A percentile compares a stretch with the other conserved stretches of the same genome.
These are phyloP conservation scores for Emydocephalus ijimae DNA, from an alignment of 2,113 vertebrate species.

Conservation along the genomic window DNA sequence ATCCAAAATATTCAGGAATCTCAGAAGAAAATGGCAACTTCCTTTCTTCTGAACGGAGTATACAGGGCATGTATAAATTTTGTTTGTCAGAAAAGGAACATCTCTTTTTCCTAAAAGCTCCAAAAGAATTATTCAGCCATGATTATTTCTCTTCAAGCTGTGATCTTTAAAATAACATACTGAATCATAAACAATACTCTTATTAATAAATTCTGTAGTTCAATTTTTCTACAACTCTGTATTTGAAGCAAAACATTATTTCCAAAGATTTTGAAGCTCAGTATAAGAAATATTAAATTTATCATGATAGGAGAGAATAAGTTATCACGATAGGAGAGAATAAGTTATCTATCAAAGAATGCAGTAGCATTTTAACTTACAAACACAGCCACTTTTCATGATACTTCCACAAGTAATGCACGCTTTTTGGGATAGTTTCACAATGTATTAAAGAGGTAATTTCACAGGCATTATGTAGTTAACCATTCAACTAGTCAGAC, in stretches of 20 bases:
- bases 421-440: neutral
- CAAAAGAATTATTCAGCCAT: neutral
- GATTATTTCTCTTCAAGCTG: neutral
- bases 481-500: neutral
- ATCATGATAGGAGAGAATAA: neutral
- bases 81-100: neutral
- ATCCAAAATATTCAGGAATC: neutral
- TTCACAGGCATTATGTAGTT: neutral
- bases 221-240: neutral
- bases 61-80: neutral
- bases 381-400: neutral
- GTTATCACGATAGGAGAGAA: too few species aligned
- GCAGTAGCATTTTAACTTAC: neutral
- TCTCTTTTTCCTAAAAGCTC: neutral
- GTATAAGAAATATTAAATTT: neutral
- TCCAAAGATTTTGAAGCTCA: neutral
- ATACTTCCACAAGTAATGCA: neutral
- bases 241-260: neutral
- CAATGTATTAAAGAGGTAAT: neutral
- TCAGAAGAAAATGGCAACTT: neutral
- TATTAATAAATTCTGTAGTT: neutral
- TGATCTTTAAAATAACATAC: neutral
- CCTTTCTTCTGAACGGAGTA: neutral
- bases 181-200: neutral
- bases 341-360: neutral